These are phyloP conservation scores for Dermochelys coriacea DNA, from an alignment of 2,797 vertebrate species.

Conservation along the genomic window DNA sequence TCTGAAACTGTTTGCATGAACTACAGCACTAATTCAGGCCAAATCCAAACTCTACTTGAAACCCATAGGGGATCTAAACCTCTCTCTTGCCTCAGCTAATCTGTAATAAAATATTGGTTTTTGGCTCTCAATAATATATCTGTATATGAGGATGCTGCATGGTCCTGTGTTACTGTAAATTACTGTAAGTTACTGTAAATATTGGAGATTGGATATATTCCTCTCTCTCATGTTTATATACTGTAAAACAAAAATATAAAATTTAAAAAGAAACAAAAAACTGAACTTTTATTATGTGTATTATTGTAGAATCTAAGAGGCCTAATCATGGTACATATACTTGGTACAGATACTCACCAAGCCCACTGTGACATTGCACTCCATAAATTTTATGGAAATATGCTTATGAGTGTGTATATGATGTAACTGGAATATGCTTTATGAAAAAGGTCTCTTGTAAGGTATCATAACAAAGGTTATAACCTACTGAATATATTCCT, in stretches of 20 bases:
- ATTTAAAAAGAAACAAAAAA: too few relatives aligned
- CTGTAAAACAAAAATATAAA: background rate
- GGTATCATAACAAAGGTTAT: too few relatives aligned
- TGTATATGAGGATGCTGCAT: background rate
- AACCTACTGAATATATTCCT: too few relatives aligned
- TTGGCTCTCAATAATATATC: background rate
- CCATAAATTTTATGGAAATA: too few relatives aligned
- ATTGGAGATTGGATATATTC: background rate
- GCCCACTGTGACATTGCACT: background rate
- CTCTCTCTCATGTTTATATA: background rate
- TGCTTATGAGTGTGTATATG: too few relatives aligned
- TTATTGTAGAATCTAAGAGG: background rate
- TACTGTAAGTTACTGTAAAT: too few relatives aligned
- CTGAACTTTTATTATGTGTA: background rate
- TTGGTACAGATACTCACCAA: background rate
- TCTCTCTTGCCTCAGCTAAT: background rate
- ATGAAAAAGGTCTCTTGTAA: too few relatives aligned
- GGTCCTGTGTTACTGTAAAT: background rate
- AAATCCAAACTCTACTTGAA: background rate
- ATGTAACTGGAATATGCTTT: too few relatives aligned
- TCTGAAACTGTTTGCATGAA: background rate
- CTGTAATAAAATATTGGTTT: background rate
- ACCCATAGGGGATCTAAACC: background rate
- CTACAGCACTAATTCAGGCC: background rate
- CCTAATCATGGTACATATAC: background rate